phyloP scores from a whole-genome alignment of 2,888 invertebrate genomes.

The Unio pictorum region DNA sequence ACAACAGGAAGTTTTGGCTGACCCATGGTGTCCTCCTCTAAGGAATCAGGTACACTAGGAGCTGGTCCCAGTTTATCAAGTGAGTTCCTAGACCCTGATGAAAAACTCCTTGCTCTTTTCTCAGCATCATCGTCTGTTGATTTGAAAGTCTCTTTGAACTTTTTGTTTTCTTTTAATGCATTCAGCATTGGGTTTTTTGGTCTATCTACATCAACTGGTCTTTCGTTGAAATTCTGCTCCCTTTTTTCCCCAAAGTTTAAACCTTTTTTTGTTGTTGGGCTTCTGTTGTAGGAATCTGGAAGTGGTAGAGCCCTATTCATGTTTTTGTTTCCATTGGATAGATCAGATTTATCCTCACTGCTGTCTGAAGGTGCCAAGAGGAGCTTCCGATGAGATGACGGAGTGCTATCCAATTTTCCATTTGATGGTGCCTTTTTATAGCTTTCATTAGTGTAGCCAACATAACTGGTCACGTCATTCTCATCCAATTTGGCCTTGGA shows the following conservation, averaged over 20 bases:
- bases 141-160: conserved; percentile 48
- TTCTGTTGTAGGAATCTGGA: neutral
- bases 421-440: neutral
- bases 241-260: neutral
- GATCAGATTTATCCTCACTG: conserved; percentile 18
- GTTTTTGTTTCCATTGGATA: neutral
- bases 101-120: conserved; percentile 47
- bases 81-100: conserved; percentile 31
- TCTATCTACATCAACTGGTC: conserved; percentile 13
- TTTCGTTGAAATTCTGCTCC: conserved; percentile 4
- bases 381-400: conserved; percentile 32
- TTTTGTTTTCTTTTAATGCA: conserved; percentile 50
- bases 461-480: conserved; percentile 11
- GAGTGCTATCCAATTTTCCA: conserved; percentile 21
- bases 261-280: no score
- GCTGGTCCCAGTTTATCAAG: conserved; percentile 31
- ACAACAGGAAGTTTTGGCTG: conserved; percentile 44
- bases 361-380: conserved; percentile 23
- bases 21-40: conserved; percentile 15
- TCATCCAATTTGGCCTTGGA: conserved; percentile 21
- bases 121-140: conserved; percentile 56
- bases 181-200: conserved; percentile 46
- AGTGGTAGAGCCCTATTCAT: no score
- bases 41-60: conserved; percentile 27
- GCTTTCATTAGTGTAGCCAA: conserved; percentile 32